Evolutionary conservation across 1,140 invertebrate genomes (phyloP), one percentile per base, ranked within the genome.

Genomic region (Ostrea denselamellosa): DNA sequence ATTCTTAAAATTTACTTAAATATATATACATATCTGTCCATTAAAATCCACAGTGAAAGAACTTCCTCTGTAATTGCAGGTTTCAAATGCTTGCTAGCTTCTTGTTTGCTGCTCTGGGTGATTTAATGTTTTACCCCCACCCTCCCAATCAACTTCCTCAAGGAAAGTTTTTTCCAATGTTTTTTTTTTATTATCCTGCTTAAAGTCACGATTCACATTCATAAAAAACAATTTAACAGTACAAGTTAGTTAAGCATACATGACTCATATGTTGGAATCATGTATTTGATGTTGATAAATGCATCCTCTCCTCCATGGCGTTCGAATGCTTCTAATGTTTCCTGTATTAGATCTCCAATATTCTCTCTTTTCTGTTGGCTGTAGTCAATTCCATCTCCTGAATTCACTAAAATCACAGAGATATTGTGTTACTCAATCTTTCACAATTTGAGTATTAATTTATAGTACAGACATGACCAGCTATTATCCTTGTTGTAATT

Each of bases 211-310:
- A 51, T 34, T 62, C 54, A 65, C 54, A 44, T 85, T 51, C 54
- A 58, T 19, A 85, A 65, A n/a, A 84, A 85, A 65, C 17, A 71
- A 25, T 71, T 71, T 71, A 62, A 17, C 17, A 62, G 25, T 34
- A 71, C 25, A 71, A 71, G 68, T 90, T 91, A 97, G 93, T 97
- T 97, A 89, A 97, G 95, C 91, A 98, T 96, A 93, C 97, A 98
- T n/a, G 98, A 98, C 94, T 99, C 98, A 92, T 99, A 99, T 8
- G 98, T 99, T 0, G 98, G 98, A 87, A 99, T 96, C 97, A 99
- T 98, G 93, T 99, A 99, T 95, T 99, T 99, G 91, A 99, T 99
- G 94, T 99, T 98, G 91, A 98, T 98, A 93, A 98, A 99, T 8
- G 98, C 98, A 95, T 99, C 97, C 90, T 98, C 97, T 5, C 98